A percentile compares a stretch with the other conserved stretches of the same genome.
Evolutionary conservation across 2,797 vertebrate genomes (phyloP).

Genomic region (Furcifer pardalis): DNA sequence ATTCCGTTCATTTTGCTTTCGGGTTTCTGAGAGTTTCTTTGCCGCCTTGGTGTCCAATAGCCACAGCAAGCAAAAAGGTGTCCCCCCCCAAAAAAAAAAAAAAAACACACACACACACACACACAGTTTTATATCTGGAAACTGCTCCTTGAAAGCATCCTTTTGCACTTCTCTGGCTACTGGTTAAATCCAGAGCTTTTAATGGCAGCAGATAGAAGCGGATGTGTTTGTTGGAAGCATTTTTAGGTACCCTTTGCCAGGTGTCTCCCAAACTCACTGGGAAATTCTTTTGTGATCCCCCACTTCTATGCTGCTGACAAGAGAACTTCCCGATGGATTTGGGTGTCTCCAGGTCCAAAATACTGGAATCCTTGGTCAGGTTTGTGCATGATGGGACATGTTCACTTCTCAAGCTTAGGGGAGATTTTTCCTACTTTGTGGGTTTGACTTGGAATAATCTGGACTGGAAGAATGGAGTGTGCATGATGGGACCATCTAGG

Average conservation of each 20-base stretch:
- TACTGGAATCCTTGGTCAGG: background rate
- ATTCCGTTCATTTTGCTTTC: no score
- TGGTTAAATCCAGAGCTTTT: background rate
- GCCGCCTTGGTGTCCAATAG: no score
- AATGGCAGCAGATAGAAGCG: background rate
- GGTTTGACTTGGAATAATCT: no score
- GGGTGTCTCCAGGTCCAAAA: background rate
- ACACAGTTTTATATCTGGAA: background rate
- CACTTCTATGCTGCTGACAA: background rate
- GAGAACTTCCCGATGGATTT: background rate
- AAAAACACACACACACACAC: no score
- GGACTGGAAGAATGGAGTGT: accelerated
- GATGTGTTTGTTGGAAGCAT: no score
- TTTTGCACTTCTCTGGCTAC: background rate
- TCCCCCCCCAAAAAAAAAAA: no score
- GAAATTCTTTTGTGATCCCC: background rate
- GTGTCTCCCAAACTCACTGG: background rate
- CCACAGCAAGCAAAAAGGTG: background rate
- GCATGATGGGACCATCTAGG: background rate
- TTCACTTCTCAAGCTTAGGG: background rate
- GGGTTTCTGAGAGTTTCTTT: no score
- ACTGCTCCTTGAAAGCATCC: background rate
- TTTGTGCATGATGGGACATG: accelerated
- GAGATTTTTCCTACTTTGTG: no score
- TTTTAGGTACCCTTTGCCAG: no score